Evolutionary conservation across 2,797 vertebrate genomes (phyloP).

Genomic region (Acanthurus leucopareius): DNA sequence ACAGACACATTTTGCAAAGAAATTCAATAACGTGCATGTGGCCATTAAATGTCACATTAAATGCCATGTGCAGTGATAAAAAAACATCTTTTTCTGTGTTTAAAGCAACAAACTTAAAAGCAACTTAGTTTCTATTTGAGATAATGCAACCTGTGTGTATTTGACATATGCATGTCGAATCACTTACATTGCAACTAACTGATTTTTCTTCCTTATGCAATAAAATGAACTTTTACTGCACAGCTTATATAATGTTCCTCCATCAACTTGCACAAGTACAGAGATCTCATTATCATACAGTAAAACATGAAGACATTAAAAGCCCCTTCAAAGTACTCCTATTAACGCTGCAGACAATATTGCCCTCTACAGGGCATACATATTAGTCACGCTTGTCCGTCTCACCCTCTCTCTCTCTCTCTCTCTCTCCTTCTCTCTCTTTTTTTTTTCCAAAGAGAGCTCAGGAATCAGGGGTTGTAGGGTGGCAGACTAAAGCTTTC

Average conservation of each 20-base stretch:
- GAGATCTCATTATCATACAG: constrained; percentile 54
- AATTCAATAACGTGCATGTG: constrained; percentile 12
- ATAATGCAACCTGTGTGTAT: not conserved
- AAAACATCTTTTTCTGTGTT: not conserved
- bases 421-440: not conserved
- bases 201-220: constrained; percentile 2
- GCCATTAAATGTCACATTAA: not conserved
- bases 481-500: constrained; percentile 5
- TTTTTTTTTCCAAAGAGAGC: constrained; percentile 9
- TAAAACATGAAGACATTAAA: constrained; percentile 53
- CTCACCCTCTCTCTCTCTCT: constrained; percentile 11
- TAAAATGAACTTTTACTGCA: constrained; percentile 11
- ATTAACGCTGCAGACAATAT: constrained; percentile 77
- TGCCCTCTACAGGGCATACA: constrained; percentile 85
- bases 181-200: not conserved
- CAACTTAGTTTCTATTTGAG: not conserved
- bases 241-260: constrained; percentile 17
- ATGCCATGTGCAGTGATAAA: not conserved
- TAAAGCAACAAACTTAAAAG: constrained; percentile 6
- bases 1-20: not conserved
- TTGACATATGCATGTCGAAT: constrained; percentile 22
- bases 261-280: constrained; percentile 15
- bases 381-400: constrained; percentile 75
- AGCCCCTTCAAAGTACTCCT: constrained; percentile 47
- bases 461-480: constrained; percentile 6